Evolutionary conservation across 2,113 vertebrate genomes (phyloP), one percentile per base, ranked within the genome.

Genomic region (Phasianus colchicus): DNA sequence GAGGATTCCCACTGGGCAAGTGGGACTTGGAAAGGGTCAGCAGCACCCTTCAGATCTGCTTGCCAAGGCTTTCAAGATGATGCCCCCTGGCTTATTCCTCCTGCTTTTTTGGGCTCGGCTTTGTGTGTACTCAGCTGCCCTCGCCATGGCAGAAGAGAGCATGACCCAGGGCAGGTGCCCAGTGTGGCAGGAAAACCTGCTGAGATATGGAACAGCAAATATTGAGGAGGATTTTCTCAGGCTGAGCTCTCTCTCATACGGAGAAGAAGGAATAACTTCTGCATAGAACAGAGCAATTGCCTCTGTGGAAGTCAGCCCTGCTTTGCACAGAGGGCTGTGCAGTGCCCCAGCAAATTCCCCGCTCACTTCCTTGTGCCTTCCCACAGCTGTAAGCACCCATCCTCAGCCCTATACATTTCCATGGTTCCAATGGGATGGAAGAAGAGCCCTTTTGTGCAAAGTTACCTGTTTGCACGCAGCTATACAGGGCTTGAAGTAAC

Each of bases 201-300:
- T 47, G 24, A 25, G 19, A 25, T 0, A 1, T 32, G 70, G 77
- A 80, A 89, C 4, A 25, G 30, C 29, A 86, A 86, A 25, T 22
- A 48, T 34, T n/a, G 1, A 0, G 36, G 36, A 54, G 4, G 13
- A 6, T 36, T 22, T 60, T 82, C 69, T 7, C 38, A 63, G 47
- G 15, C 6, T 30, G 0, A 3, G 16, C 1, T 0, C 2, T 32
- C 70, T n/a, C 66, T 34, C 11, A 32, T 42, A 21, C 10, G 0
- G 1, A 66, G 38, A 64, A 60, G 42, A 50, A 7, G 22, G 42
- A 89, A 58, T 54, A 25, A 21, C 6, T 10, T 70, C 16, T 72
- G 2, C 22, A 5, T 4, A 7, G 4, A 6, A 9, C 3, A 64
- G 32, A 54, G 34, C 32, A 76, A 16, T 9, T 18, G 10, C 11